These are phyloP conservation scores for Spisula solida DNA, from an alignment of 2,888 invertebrate genomes.

Conservation along the genomic window DNA sequence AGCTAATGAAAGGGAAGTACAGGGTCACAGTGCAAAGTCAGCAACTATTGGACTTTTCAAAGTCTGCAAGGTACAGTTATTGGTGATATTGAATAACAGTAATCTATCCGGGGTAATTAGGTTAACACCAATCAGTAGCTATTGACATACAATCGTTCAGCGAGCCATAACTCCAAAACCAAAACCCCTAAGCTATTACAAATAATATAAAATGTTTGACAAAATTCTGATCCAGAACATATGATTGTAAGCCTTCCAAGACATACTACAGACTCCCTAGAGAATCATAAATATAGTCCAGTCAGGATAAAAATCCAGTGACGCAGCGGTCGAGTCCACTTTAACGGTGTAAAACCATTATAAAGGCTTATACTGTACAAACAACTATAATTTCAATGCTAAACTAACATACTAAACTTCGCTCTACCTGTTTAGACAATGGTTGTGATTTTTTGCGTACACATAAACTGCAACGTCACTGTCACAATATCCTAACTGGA, in stretches of 20 bases:
- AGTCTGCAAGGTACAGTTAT: constrained; percentile 15
- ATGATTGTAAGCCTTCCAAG: neutral
- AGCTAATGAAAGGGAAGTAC: neutral
- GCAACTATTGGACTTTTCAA: neutral
- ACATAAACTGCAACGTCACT: no score
- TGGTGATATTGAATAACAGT: neutral
- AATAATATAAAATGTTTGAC: neutral
- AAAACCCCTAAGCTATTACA: neutral
- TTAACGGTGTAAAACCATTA: no score
- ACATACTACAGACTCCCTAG: neutral
- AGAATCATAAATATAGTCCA: constrained; percentile 14
- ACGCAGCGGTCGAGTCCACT: no score
- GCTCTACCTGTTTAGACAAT: no score
- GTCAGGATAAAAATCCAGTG: no score
- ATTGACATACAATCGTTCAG: neutral
- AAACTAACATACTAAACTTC: no score
- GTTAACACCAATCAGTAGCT: constrained; percentile 7
- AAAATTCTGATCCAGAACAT: neutral
- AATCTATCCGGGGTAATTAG: neutral
- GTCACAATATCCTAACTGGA: no score
- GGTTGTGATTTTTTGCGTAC: no score
- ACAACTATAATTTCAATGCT: no score
- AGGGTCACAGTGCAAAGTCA: neutral
- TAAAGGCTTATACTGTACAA: no score
- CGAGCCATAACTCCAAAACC: neutral